Conservation (phyloP, 2,888 invertebrate species). For the Hydriomena furcata region DNA sequence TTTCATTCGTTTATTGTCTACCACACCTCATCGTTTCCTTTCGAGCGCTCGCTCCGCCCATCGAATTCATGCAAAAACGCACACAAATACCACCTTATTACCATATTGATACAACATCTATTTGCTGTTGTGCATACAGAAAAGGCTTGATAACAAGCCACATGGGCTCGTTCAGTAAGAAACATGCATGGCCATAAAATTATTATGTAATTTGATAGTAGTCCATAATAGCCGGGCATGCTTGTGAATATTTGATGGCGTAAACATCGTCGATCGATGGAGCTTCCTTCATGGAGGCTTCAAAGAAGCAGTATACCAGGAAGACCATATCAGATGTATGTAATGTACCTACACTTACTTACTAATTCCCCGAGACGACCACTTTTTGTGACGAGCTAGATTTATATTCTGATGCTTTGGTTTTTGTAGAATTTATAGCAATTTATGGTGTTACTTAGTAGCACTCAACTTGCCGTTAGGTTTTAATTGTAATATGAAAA, state of each 20-base stretch:
- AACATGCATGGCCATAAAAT: conserved; percentile 38
- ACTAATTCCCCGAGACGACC: conserved; percentile 11
- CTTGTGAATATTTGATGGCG: conserved; percentile 17
- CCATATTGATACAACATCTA: conserved; percentile 19
- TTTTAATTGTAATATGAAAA: neutral
- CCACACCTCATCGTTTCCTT: conserved; percentile 30
- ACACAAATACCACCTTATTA: conserved; percentile 19
- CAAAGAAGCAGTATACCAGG: conserved; percentile 26
- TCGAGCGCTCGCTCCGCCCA: conserved; percentile 32
- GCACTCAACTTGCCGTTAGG: neutral
- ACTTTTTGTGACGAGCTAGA: conserved; percentile 16
- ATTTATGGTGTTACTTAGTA: conserved; percentile 4
- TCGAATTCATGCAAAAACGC: conserved; percentile 26
- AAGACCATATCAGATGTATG: conserved; percentile 22
- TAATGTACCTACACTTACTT: conserved; percentile 11
- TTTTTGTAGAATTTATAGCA: conserved; percentile 6
- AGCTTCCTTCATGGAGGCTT: conserved; percentile 8
- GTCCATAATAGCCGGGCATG: conserved; percentile 31
- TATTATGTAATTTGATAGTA: conserved; percentile 43
- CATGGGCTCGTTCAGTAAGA: conserved; percentile 24
- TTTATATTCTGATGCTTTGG: conserved; percentile 11
- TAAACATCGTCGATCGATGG: conserved; percentile 18
- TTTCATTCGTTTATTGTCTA: conserved; percentile 22
- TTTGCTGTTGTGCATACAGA: conserved; percentile 20
- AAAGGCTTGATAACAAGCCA: conserved; percentile 7